Percentiles rank a stretch among this genome's conserved stretches.
Conservation (phyloP, 2,888 invertebrate genomes). For the Herminia tarsipennalis region DNA sequence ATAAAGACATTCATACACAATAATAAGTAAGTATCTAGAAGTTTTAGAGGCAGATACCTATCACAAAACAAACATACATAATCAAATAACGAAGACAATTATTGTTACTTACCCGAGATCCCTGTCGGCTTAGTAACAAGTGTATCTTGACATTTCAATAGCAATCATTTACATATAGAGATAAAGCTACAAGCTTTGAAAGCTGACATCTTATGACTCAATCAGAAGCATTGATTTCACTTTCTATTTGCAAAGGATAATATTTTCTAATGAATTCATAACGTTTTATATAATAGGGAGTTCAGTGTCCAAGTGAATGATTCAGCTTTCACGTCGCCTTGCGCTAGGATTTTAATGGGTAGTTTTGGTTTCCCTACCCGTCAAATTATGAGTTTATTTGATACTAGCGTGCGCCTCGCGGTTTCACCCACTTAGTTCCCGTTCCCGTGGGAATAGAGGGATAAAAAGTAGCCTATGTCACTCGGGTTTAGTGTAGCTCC, state of each 20-base stretch:
- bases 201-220: conserved; percentile 37
- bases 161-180: conserved; percentile 44
- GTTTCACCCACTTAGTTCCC: too few relatives aligned
- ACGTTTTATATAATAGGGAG: conserved; percentile 28
- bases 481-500: too few relatives aligned
- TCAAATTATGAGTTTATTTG: too few relatives aligned
- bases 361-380: background rate
- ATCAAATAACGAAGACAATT: background rate
- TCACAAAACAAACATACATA: background rate
- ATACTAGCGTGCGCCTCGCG: too few relatives aligned
- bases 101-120: conserved; percentile 17
- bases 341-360: conserved; percentile 9
- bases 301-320: background rate
- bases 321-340: conserved; percentile 18
- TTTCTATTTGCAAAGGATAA: conserved; percentile 42
- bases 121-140: conserved; percentile 25
- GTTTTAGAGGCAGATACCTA: background rate
- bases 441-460: too few relatives aligned
- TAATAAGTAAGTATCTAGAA: too few relatives aligned
- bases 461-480: too few relatives aligned
- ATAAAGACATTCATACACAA: too few relatives aligned
- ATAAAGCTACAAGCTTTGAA: conserved; percentile 30
- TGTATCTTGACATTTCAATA: conserved; percentile 39
- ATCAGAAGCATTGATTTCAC: conserved; percentile 34
- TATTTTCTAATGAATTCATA: conserved; percentile 40